Conservation (phyloP, 2,888 invertebrate species). For the Cantharis rufa region DNA sequence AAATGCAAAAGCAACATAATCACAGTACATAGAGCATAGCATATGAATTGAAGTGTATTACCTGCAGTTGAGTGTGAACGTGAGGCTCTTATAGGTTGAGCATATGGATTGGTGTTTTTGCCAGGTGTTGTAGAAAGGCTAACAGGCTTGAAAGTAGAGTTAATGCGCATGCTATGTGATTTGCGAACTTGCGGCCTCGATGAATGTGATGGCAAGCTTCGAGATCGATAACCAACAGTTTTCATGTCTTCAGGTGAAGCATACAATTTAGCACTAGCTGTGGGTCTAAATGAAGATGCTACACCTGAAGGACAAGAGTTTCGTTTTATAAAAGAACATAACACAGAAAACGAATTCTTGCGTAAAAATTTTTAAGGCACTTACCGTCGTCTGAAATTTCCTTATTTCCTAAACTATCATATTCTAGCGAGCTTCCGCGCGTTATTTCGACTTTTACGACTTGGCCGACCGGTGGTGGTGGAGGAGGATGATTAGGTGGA, state of each 20-base stretch:
- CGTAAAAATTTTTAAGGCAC: constrained; percentile 10
- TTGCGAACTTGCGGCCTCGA: constrained; percentile 64
- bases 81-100: constrained; percentile 61
- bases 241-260: constrained; percentile 87
- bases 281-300: constrained; percentile 88
- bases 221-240: constrained; percentile 68
- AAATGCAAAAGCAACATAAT: background rate
- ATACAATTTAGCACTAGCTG: constrained; percentile 82
- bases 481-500: constrained; percentile 82
- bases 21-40: background rate
- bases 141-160: constrained; percentile 55
- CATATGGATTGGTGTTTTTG: constrained; percentile 59
- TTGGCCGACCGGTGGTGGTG: constrained; percentile 70
- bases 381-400: constrained; percentile 48
- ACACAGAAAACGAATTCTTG: constrained; percentile 3
- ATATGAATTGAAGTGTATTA: constrained; percentile 10
- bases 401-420: constrained; percentile 46
- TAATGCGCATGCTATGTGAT: constrained; percentile 64
- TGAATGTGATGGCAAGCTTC: constrained; percentile 60
- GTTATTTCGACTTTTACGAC: constrained; percentile 70
- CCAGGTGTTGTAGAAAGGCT: constrained; percentile 54
- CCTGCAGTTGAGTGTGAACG: constrained; percentile 52
- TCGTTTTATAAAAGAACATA: constrained; percentile 1
- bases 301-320: constrained; percentile 54
- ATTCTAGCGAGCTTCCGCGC: constrained; percentile 42